phyloP scores from a whole-genome alignment of 1,140 invertebrate species.

The Drosophila sucinea region DNA sequence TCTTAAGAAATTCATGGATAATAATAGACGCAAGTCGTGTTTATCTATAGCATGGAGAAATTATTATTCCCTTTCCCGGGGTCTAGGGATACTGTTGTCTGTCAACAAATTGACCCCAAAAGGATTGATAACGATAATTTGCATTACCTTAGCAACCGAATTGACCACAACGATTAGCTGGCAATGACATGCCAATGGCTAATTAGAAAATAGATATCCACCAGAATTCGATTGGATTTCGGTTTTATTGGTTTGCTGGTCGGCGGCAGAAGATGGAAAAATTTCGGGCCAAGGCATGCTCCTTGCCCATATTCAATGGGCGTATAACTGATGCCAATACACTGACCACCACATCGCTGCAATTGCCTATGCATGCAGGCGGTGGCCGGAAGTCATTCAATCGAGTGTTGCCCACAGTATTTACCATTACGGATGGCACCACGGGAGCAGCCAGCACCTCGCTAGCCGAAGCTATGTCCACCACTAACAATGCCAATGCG shows the following conservation, averaged over 20 bases:
- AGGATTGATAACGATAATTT: too few species aligned
- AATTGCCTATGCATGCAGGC: constrained; percentile 41
- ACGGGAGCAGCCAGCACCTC: constrained; percentile 57
- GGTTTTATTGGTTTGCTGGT: constrained; percentile 15
- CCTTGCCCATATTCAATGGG: constrained; percentile 77
- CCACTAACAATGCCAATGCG: constrained; percentile 33
- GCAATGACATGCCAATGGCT: constrained; percentile 29
- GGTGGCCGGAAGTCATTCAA: constrained; percentile 19
- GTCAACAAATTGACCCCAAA: background rate
- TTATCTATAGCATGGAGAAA: background rate
- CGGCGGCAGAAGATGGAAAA: constrained; percentile 61
- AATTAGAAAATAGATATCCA: constrained; percentile 41
- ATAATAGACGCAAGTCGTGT: background rate
- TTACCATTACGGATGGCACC: constrained; percentile 69
- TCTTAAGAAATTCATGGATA: constrained; percentile 59
- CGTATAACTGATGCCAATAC: constrained; percentile 72
- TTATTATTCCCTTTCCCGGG: too few species aligned
- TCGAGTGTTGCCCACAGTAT: constrained; percentile 54
- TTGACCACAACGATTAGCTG: constrained; percentile 64
- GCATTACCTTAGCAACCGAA: constrained; percentile 51
- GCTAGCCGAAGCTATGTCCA: constrained; percentile 58
- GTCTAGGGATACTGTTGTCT: too few species aligned
- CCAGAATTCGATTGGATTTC: constrained; percentile 29
- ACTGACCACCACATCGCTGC: constrained; percentile 62
- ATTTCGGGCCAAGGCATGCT: constrained; percentile 71